A percentile compares a stretch with the other conserved stretches of the same genome.
Conservation (phyloP, 2,797 vertebrate species). For the Cossypha dichroa region DNA sequence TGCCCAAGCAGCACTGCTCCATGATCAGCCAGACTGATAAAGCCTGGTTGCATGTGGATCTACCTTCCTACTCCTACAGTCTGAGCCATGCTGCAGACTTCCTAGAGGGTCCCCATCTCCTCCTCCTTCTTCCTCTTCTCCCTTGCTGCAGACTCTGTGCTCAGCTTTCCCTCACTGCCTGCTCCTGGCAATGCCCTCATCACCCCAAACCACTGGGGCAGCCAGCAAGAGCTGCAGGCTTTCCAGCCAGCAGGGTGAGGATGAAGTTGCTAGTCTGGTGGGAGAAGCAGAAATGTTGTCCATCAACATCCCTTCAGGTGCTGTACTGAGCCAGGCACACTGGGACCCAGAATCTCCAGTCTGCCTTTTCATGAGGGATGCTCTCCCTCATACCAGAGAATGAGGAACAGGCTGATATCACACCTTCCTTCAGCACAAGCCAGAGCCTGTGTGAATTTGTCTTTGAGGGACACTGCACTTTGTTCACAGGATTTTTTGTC, state of each 20-base stretch:
- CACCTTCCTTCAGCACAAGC: background rate
- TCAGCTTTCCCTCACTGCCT: background rate
- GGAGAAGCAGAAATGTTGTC: background rate
- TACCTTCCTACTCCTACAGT: background rate
- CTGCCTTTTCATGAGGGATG: background rate
- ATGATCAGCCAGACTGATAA: fast-evolving
- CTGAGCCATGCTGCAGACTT: background rate
- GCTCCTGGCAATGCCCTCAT: background rate
- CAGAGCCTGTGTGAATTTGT: background rate
- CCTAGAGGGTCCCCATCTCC: background rate
- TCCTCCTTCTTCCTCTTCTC: background rate
- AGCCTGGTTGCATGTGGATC: background rate
- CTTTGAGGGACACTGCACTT: background rate
- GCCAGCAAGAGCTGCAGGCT: background rate
- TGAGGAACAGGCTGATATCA: fast-evolving
- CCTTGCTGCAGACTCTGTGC: background rate
- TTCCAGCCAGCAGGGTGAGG: background rate
- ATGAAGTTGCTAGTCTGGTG: background rate
- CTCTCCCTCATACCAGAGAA: background rate
- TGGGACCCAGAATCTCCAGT: fast-evolving
- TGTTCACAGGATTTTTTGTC: background rate
- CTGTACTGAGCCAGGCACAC: fast-evolving
- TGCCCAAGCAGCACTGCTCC: background rate
- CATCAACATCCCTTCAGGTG: background rate
- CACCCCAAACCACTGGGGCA: background rate